Evolutionary conservation across 2,113 vertebrate genomes (phyloP).

Genomic region (Pseudorectes ferrugineus): DNA sequence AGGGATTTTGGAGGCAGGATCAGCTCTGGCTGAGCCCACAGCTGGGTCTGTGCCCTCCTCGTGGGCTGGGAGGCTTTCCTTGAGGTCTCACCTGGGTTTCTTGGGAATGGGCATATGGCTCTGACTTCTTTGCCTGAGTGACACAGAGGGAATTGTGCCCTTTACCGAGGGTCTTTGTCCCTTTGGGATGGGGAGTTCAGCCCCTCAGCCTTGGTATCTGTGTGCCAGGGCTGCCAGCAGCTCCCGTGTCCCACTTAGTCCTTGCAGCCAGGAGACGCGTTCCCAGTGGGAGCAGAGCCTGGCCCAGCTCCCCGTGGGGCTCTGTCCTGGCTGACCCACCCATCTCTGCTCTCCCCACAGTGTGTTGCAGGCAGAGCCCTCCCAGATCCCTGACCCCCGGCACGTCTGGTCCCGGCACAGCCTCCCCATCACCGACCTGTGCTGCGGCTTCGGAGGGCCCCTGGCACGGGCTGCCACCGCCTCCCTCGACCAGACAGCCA

Average conservation of each 20-base stretch:
- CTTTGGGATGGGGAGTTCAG: neutral
- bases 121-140: neutral
- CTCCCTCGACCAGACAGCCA: slow-evolving; percentile 92
- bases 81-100: neutral
- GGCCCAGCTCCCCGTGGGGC: neutral
- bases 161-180: neutral
- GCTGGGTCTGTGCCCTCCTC: neutral
- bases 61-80: neutral
- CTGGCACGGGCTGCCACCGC: slow-evolving; percentile 84
- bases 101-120: neutral
- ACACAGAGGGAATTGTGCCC: neutral
- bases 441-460: slow-evolving; percentile 89
- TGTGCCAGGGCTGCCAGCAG: neutral
- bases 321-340: neutral
- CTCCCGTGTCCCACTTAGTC: neutral
- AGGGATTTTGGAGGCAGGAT: neutral
- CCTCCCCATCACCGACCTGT: slow-evolving; percentile 92
- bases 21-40: neutral
- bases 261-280: neutral
- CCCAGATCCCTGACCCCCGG: slow-evolving; percentile 80
- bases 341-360: slow-evolving; percentile 54
- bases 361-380: slow-evolving; percentile 84
- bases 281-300: neutral
- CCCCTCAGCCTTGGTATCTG: accelerated
- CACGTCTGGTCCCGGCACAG: slow-evolving; percentile 90